A percentile compares a stretch with the other conserved stretches of the same genome.
Evolutionary conservation across 2,113 vertebrate species (phyloP).

Genomic region (Gambusia holbrooki): DNA sequence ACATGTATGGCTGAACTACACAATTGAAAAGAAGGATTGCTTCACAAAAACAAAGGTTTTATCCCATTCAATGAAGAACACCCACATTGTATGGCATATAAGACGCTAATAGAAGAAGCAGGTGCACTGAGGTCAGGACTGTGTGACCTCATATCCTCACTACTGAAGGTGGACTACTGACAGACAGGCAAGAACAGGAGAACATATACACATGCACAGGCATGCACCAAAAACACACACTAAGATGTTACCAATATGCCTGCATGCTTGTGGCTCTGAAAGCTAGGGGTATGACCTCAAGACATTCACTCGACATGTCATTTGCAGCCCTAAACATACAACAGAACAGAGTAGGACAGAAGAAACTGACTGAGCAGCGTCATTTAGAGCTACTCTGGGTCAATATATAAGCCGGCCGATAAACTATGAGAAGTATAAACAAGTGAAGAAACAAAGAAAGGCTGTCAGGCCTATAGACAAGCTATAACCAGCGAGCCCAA

Average conservation of each 20-base stretch:
- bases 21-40: slow-evolving; percentile 6
- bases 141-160: slow-evolving; percentile 70
- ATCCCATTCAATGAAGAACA: slow-evolving; percentile 49
- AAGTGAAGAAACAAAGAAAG: slow-evolving; percentile 40
- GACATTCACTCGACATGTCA: slow-evolving; percentile 70
- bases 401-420: slow-evolving; percentile 20
- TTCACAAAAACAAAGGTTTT: slow-evolving; percentile 17
- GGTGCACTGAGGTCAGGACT: slow-evolving; percentile 70
- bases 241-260: slow-evolving; percentile 62
- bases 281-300: slow-evolving; percentile 41
- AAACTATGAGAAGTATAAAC: not conserved
- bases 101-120: slow-evolving; percentile 60
- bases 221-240: slow-evolving; percentile 20
- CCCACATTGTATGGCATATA: slow-evolving; percentile 24
- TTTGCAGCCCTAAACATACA: slow-evolving; percentile 67
- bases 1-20: not conserved
- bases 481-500: slow-evolving; percentile 53
- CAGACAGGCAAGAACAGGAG: slow-evolving; percentile 50
- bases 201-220: slow-evolving; percentile 3
- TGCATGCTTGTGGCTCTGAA: slow-evolving; percentile 57
- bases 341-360: slow-evolving; percentile 38
- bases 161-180: slow-evolving; percentile 55
- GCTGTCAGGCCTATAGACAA: slow-evolving; percentile 43
- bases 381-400: slow-evolving; percentile 35
- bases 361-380: slow-evolving; percentile 43